Evolutionary conservation across 2,888 invertebrate genomes (phyloP).

Genomic region (Aphelenchoides bicaudatus): DNA sequence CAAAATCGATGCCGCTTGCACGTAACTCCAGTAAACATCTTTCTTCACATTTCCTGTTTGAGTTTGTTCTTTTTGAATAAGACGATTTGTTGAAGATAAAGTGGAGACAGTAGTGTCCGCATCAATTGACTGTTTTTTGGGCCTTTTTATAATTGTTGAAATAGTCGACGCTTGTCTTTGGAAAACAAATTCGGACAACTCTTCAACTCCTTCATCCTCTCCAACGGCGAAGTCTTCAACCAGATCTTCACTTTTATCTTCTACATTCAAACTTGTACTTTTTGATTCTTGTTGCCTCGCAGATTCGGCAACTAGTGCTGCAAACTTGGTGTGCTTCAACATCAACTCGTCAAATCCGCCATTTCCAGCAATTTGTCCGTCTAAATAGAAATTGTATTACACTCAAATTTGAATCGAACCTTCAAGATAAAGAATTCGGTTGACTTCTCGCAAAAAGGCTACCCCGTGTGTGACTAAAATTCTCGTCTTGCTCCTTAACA

Average conservation of each 20-base stretch:
- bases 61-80: background rate
- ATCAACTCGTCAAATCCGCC: conserved; percentile 53
- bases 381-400: conserved; percentile 16
- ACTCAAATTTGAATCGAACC: background rate
- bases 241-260: background rate
- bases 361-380: conserved; percentile 48
- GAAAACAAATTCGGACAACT: background rate
- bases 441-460: conserved; percentile 83
- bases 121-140: too few relatives aligned
- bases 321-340: background rate
- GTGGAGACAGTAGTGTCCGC: too few relatives aligned
- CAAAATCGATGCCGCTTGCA: conserved; percentile 50
- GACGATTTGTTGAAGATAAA: background rate
- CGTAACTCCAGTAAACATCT: conserved; percentile 51
- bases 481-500: conserved; percentile 26
- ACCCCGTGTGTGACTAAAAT: conserved; percentile 82
- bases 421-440: conserved; percentile 63
- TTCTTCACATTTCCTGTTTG: conserved; percentile 40
- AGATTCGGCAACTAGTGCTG: background rate
- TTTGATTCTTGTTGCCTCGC: background rate
- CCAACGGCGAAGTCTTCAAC: background rate
- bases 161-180: background rate
- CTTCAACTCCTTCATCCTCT: too few relatives aligned
- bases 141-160: too few relatives aligned
- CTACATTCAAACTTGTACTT: too few relatives aligned